Conservation (phyloP, 1,140 invertebrate species). For the Lordiphosa clarofinis region DNA sequence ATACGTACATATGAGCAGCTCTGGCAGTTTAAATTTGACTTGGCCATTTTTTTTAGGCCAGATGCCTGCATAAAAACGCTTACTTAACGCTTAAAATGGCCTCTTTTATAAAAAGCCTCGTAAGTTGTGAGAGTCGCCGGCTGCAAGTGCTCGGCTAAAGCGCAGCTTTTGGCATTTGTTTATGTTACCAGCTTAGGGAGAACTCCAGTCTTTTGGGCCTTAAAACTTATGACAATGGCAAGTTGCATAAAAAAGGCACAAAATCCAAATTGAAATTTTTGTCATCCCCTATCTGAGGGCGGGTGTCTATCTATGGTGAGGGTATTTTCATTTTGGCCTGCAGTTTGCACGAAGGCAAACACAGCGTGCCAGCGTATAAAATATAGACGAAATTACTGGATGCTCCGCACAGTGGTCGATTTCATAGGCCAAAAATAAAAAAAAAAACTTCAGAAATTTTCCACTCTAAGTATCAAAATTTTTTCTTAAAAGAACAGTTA, state of each 20-base stretch:
- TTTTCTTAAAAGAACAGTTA: too few relatives aligned
- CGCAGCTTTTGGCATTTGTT: conserved; percentile 50
- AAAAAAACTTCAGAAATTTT: too few relatives aligned
- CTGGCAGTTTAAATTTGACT: conserved; percentile 52
- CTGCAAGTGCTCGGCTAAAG: conserved; percentile 16
- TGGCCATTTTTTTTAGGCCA: conserved; percentile 12
- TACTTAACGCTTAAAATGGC: conserved; percentile 50
- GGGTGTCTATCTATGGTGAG: background rate
- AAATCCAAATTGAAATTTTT: conserved; percentile 73
- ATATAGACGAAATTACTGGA: too few relatives aligned
- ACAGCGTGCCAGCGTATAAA: too few relatives aligned
- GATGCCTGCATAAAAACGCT: conserved; percentile 36
- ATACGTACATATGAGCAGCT: conserved; percentile 13
- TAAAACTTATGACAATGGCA: conserved; percentile 17
- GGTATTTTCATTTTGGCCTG: too few relatives aligned
- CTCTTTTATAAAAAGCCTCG: conserved; percentile 42
- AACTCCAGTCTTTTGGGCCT: conserved; percentile 31
- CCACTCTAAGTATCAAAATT: too few relatives aligned
- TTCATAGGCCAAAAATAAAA: too few relatives aligned
- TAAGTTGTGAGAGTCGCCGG: conserved; percentile 50
- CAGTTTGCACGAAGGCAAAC: too few relatives aligned
- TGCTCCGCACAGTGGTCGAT: too few relatives aligned
- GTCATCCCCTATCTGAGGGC: conserved; percentile 29
- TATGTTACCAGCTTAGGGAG: conserved; percentile 40
- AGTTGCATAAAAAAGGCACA: conserved; percentile 32